These are phyloP conservation scores for Gnathonemus echidnorhynchus DNA, from an alignment of 2,113 vertebrate species.

Conservation along the genomic window DNA sequence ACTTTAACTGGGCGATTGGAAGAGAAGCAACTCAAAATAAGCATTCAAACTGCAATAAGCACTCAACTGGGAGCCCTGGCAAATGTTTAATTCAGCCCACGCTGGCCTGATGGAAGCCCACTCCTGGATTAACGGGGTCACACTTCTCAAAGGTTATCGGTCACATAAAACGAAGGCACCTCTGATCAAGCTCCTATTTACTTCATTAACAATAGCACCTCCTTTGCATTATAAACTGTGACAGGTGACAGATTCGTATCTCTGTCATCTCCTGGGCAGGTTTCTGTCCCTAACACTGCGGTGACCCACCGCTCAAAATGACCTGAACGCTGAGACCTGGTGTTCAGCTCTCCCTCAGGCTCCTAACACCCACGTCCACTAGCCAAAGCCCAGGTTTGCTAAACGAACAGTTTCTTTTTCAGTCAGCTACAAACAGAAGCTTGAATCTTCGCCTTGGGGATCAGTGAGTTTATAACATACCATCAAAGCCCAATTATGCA, in stretches of 20 bases:
- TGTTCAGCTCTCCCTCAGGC: not conserved
- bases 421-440: not conserved
- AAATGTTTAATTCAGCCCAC: not conserved
- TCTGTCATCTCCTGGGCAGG: not conserved
- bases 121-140: not conserved
- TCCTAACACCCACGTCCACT: not conserved
- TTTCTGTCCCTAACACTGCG: not conserved
- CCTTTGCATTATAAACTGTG: not conserved
- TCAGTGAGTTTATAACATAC: not conserved
- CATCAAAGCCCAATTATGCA: not conserved
- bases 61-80: not conserved
- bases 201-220: not conserved
- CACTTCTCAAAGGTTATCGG: not conserved
- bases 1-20: not conserved
- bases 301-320: not conserved
- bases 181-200: not conserved
- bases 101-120: not conserved
- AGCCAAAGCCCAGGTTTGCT: not conserved
- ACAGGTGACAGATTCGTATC: not conserved
- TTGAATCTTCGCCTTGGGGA: not conserved
- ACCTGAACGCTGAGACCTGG: not conserved
- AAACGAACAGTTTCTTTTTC: not conserved
- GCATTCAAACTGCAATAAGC: not conserved
- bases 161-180: not conserved
- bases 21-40: not conserved